phyloP scores from a whole-genome alignment of 2,797 vertebrate species.

The Macropodus opercularis region DNA sequence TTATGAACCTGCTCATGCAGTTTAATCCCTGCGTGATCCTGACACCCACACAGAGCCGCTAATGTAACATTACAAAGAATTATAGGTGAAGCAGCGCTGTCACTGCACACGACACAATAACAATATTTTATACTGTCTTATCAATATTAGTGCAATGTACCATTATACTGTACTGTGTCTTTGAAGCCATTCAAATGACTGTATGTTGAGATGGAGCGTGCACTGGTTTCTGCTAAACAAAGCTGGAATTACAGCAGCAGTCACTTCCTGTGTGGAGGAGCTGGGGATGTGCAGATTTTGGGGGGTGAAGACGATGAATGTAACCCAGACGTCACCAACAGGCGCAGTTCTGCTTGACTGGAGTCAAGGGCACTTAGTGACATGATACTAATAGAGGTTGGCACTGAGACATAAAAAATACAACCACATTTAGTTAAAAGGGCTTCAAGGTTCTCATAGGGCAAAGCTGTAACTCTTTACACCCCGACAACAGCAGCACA shows the following conservation, averaged over 20 bases:
- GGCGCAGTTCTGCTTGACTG: slow-evolving; percentile 39
- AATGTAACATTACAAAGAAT: slow-evolving; percentile 57
- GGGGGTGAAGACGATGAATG: slow-evolving; percentile 45
- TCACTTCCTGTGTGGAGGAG: slow-evolving; percentile 36
- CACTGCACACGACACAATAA: slow-evolving; percentile 34
- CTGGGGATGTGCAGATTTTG: slow-evolving; percentile 38
- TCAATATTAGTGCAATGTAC: slow-evolving; percentile 24
- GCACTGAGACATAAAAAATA: slow-evolving; percentile 66
- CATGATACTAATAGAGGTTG: slow-evolving; percentile 69
- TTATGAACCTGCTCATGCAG: slow-evolving; percentile 56
- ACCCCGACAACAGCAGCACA: slow-evolving; percentile 11
- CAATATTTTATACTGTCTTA: slow-evolving; percentile 28
- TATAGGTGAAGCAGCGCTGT: slow-evolving; percentile 35
- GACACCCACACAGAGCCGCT: slow-evolving; percentile 50
- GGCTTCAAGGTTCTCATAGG: slow-evolving; percentile 63
- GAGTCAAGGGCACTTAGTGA: slow-evolving; percentile 67
- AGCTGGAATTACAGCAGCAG: slow-evolving; percentile 19
- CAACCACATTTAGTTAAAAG: slow-evolving; percentile 70
- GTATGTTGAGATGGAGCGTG: background rate
- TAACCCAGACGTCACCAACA: slow-evolving; percentile 41
- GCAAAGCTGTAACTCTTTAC: slow-evolving; percentile 57
- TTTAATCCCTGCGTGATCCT: slow-evolving; percentile 56
- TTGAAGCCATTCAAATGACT: slow-evolving; percentile 19
- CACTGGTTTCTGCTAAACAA: slow-evolving; percentile 22
- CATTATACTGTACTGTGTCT: slow-evolving; percentile 12